Base-by-base conservation (phyloP, 2,113 vertebrate genomes). In the Noctilio leporinus region DNA sequence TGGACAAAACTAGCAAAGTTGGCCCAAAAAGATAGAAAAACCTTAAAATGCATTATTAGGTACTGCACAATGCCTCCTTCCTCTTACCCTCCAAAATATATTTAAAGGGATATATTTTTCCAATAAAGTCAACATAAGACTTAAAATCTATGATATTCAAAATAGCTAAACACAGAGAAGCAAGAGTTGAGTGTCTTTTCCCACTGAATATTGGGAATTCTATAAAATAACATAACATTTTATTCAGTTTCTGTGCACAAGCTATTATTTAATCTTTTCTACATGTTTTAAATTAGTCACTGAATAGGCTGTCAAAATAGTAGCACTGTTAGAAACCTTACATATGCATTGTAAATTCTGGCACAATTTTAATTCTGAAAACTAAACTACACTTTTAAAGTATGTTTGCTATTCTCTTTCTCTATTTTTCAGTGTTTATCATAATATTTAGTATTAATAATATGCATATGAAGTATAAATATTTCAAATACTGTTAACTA, bases 391-490 rank as follows among this genome's bases (percentile, higher is more conserved):
- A 86, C 26, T 83, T 96, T 91, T 65, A 86, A 96, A 96, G 17
- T 90, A 78, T 62, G 30, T 83, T 93, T 93, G 19, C n/a, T 93
- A 0, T 84, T 87, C 55, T 91, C 10, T 70, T 95, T 82, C 59
- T 73, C 47, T 81, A 89, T 89, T 95, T 95, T 94, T 80, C 78
- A 95, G 45, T 87, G 28, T 35, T 93, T 94, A 24, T 89, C 75
- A 96, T 93, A 92, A 92, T 89, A 97, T 92, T 96, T 95, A 91
- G 38, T 43, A 80, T 78, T 95, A 69, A 94, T 94, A 95, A 94
- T 87, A 49, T 10, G 2, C 17, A 47, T 33, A 47, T 47, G 49
- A 40, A 80, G 85, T 20, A 91, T 95, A 89, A 95, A 62, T 82
- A 95, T 26, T 59, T 76, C 49, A 78, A 28, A 15, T 90, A 57